A percentile compares a stretch with the other conserved stretches of the same genome.
phyloP scores from a whole-genome alignment of 2,888 invertebrate genomes.

The Mythimna albipuncta region DNA sequence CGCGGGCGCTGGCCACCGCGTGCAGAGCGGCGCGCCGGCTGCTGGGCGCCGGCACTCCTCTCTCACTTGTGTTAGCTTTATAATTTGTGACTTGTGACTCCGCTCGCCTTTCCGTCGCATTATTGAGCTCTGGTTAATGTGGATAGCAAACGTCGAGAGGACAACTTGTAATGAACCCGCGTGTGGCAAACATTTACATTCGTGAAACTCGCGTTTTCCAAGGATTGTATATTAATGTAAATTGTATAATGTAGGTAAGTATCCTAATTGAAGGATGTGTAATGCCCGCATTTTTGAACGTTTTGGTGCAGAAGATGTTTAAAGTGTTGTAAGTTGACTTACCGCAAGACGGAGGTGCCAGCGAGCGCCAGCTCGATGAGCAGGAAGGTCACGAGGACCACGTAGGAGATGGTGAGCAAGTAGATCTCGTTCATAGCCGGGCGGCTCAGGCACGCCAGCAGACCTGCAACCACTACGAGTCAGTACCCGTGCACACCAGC shows the following conservation, averaged over 20 bases:
- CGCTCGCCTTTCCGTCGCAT: not conserved
- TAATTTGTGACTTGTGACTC: not conserved
- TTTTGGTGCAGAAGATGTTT: not conserved
- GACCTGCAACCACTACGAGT: conserved; percentile 85
- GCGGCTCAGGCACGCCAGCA: conserved; percentile 94
- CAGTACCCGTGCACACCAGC: not conserved
- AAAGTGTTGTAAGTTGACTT: conserved; percentile 25
- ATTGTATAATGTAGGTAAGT: not conserved
- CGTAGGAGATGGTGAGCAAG: conserved; percentile 95
- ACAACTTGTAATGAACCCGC: conserved; percentile 1
- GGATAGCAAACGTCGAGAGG: not conserved
- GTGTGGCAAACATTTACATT: conserved; percentile 7
- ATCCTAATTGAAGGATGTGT: not conserved
- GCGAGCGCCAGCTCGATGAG: conserved; percentile 92
- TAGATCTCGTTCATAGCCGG: conserved; percentile 97
- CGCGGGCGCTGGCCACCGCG: conserved; percentile 1
- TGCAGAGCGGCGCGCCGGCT: not conserved
- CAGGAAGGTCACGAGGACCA: conserved; percentile 94
- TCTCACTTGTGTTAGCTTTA: not conserved
- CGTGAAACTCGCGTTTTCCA: not conserved
- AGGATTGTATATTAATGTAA: not conserved
- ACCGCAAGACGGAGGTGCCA: conserved; percentile 87
- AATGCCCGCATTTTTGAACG: not conserved
- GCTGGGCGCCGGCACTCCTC: not conserved
- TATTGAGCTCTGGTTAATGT: not conserved